These are phyloP conservation scores for Gambusia holbrooki DNA, from an alignment of 2,113 vertebrate species.

Conservation along the genomic window DNA sequence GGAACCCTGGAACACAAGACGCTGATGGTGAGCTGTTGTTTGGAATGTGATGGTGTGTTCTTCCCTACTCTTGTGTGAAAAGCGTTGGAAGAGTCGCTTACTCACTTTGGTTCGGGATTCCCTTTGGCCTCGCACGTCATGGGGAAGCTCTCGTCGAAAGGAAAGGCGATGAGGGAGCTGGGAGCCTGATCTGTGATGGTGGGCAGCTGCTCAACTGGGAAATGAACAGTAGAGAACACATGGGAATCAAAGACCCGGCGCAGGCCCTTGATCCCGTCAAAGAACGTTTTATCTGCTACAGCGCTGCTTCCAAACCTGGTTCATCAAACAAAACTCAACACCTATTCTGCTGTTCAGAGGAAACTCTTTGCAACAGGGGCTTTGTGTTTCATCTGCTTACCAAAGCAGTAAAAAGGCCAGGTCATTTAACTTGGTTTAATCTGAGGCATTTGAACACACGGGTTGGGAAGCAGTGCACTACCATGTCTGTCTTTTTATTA, in stretches of 20 bases:
- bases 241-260: conserved; percentile 29
- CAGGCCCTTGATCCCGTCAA: conserved; percentile 4
- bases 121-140: conserved; percentile 92
- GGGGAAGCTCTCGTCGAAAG: conserved; percentile 91
- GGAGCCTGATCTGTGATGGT: conserved; percentile 87
- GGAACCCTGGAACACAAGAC: conserved; percentile 24
- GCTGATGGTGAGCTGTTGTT: conserved; percentile 21
- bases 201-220: conserved; percentile 91
- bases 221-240: conserved; percentile 46
- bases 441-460: neutral
- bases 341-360: neutral
- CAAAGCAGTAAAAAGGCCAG: neutral
- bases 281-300: neutral
- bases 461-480: conserved; percentile 30
- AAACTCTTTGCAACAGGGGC: too few relatives aligned
- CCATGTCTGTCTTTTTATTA: neutral
- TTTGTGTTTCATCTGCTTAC: too few relatives aligned
- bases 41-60: conserved; percentile 15
- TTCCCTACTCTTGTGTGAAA: neutral
- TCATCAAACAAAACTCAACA: neutral
- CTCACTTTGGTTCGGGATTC: conserved; percentile 91
- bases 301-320: conserved; percentile 34
- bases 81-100: conserved; percentile 29
- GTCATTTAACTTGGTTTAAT: neutral
- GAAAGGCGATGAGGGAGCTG: conserved; percentile 87